Base-by-base conservation (phyloP, 2,797 vertebrate species). In the Clamator glandarius region DNA sequence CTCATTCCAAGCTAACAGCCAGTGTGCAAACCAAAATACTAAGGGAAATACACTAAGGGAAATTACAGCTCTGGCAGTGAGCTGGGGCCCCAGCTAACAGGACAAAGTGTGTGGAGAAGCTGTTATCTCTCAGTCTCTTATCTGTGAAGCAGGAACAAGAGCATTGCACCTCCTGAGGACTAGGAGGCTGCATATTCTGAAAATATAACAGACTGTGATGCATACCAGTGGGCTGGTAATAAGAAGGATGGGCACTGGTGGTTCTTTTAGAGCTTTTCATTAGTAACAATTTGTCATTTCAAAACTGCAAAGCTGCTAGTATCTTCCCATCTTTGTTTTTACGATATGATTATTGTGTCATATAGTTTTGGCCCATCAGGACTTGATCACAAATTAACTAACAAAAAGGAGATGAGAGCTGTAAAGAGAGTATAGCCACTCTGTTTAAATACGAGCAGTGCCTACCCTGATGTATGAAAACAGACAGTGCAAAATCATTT, bases 291-390 rank as follows among this genome's bases (percentile, higher is more conserved):
- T 35, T 29, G 33, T 39, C 23, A 46, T 61, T 75, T 61, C 33
- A 35, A 59, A 83, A 39, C 50, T 67, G 23, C 15, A 91, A 63
- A 80, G 61, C 79, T 57, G 19, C 9, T 2, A 15, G 11, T 9
- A 21, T 2, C 21, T 33, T 55, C n/a, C n/a, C 9, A 2, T 28
- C 15, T 52, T 36, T 54, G 23, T 48, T 82, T 87, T 52, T 5
- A 25, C 0, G 0, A 18, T 16, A 9, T 0, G 1, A 35, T n/a
- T 78, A 92, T 51, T 62, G 21, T n/a, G 25, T n/a, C 19, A 8
- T 4, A 12, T 2, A 5, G 1, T 57, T 88, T 46, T 57, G 61
- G 54, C 42, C 55, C 51, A 28, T 58, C 48, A 42, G 36, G 29
- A 79, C 20, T 33, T 33, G 63, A 42, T 79, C 72, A 57, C 9